Evolutionary conservation across 1,140 invertebrate genomes (phyloP), one percentile per base, ranked within the genome.

Genomic region (Zaprionus inermis): DNA sequence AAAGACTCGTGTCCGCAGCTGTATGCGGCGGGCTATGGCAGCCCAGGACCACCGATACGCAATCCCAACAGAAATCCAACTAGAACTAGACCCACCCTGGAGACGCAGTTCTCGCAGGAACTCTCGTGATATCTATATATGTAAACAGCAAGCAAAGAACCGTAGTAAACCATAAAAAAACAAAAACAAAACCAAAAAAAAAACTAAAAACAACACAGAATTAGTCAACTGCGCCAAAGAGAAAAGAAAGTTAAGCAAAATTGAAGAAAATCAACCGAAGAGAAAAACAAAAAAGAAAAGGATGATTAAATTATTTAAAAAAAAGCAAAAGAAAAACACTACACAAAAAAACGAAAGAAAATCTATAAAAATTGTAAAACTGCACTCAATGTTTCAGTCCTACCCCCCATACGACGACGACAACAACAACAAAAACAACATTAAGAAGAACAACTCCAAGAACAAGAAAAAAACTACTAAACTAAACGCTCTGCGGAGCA

Each of bases 41-140:
- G 89, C 75, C 89, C 88, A 68, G 90, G 85, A 84, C 88, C 91
- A 82, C 90, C 91, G 76, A 81, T 91, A 85, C 90, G 91, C 78
- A 89, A 91, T 74, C 91, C 91, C 72, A 92, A 81, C 88, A 82
- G 90, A 65, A 90, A 91, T 68, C 79, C 85, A 78, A 88, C 76
- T 81, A 89, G 91, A 91, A 85, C 84, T 89, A 91, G 91, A 81
- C 91, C 91, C 90, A 92, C 90, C 90, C 89, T 92, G 91, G 91
- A 92, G 91, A 92, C 91, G 38, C 91, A 92, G 81, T 92, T 91
- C 90, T 92, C 91, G 54, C 90, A 91, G 91, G 91, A 92, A 91
- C 85, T 92, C 79, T 92, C 91, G 91, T 92, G 91, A 92, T 92
- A 92, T 91, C 85, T 92, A 91, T 91, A 92, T 79, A 91, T 92